Conservation (phyloP, 2,113 vertebrate genomes). For the Ammodytes marinus region DNA sequence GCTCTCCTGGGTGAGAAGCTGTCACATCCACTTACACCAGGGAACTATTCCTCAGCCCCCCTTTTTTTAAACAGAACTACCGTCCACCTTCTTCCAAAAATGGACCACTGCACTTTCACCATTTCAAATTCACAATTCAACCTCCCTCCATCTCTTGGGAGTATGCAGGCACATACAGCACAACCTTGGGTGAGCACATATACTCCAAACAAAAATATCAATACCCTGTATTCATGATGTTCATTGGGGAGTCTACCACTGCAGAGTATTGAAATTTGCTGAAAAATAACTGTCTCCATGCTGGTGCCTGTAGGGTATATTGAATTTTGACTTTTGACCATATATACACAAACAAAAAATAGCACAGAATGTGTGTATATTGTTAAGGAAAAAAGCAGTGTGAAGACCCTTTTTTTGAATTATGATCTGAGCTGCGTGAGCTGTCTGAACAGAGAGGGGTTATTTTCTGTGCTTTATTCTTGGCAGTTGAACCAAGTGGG, state of each 20-base stretch:
- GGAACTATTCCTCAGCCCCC: constrained; percentile 62
- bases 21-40: constrained; percentile 81
- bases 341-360: neutral
- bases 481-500: constrained; percentile 50
- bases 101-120: constrained; percentile 21
- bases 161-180: neutral
- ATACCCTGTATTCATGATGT: constrained; percentile 11
- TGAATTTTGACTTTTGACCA: constrained; percentile 35
- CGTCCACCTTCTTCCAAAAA: constrained; percentile 49
- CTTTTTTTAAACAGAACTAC: constrained; percentile 52
- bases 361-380: neutral
- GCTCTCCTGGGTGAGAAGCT: constrained; percentile 81
- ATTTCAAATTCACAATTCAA: constrained; percentile 26
- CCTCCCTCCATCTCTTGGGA: constrained; percentile 27
- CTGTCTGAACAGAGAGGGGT: constrained; percentile 44
- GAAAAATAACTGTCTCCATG: constrained; percentile 42
- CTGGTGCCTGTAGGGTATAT: constrained; percentile 25
- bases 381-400: constrained; percentile 8
- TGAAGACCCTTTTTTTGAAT: constrained; percentile 37
- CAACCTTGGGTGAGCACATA: constrained; percentile 1
- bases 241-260: constrained; percentile 6
- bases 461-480: constrained; percentile 48
- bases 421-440: constrained; percentile 38
- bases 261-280: constrained; percentile 13
- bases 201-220: constrained; percentile 30